A percentile compares a stretch with the other conserved stretches of the same genome.
Conservation (phyloP, 2,113 vertebrate species). For the Acanthisitta chloris region DNA sequence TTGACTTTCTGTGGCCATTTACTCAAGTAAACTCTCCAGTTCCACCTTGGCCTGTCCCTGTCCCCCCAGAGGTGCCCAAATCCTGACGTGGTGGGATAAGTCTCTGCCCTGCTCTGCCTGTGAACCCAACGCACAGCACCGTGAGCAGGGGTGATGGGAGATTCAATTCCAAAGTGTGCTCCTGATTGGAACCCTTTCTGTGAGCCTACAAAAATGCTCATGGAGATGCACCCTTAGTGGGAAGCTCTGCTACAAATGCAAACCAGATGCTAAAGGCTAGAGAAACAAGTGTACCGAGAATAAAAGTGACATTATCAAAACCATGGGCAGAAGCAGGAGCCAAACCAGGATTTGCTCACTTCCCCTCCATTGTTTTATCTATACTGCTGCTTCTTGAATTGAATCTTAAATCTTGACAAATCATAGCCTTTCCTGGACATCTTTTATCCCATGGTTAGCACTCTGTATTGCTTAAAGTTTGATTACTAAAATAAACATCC, state of each 20-base stretch:
- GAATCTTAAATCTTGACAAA: conserved; percentile 1
- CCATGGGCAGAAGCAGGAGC: background rate
- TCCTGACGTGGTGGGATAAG: background rate
- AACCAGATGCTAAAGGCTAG: background rate
- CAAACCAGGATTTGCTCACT: background rate
- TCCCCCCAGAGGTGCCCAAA: rapidly evolving
- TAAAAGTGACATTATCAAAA: background rate
- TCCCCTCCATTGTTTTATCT: background rate
- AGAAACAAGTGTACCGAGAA: background rate
- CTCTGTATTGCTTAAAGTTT: background rate
- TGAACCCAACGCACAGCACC: background rate
- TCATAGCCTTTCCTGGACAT: background rate
- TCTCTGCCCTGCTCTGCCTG: background rate
- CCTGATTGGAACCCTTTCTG: background rate
- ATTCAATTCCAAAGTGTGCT: background rate
- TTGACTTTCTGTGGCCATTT: rapidly evolving
- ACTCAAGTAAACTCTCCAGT: background rate
- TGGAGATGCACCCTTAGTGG: background rate
- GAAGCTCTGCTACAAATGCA: background rate
- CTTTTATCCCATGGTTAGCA: background rate
- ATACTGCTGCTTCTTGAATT: background rate
- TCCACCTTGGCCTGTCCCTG: background rate
- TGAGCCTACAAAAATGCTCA: background rate
- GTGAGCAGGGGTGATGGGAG: background rate
- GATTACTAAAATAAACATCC: background rate